These are phyloP conservation scores for Odontomyia ornata DNA, from an alignment of 2,888 invertebrate species.

Conservation along the genomic window DNA sequence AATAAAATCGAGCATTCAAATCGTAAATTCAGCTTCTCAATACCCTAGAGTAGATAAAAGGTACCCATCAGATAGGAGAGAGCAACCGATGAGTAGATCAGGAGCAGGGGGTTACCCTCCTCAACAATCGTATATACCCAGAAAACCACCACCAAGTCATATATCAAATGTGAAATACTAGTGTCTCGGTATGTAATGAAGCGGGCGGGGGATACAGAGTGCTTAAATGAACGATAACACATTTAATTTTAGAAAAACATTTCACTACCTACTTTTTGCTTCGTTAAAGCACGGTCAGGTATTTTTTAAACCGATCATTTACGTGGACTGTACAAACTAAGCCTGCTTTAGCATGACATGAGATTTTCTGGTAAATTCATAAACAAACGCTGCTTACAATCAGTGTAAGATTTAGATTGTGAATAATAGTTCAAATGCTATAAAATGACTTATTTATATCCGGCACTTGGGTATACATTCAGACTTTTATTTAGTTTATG, in stretches of 20 bases:
- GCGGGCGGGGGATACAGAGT: neutral
- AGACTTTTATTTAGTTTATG: too few relatives aligned
- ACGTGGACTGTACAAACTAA: neutral
- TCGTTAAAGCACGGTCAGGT: neutral
- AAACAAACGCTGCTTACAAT: neutral
- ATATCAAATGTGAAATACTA: neutral
- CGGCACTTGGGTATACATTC: too few relatives aligned
- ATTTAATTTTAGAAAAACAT: neutral
- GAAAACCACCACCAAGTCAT: neutral
- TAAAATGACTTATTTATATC: too few relatives aligned
- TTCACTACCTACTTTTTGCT: neutral
- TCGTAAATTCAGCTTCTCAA: neutral
- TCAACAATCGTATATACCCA: neutral
- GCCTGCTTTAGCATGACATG: neutral
- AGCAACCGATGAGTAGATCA: neutral
- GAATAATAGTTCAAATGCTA: neutral
- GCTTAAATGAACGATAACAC: neutral
- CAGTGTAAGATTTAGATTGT: neutral
- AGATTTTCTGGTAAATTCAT: neutral
- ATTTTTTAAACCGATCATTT: neutral
- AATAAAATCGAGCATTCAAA: slow-evolving; percentile 12
- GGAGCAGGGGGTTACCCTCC: neutral
- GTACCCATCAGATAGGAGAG: neutral
- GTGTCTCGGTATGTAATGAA: neutral
- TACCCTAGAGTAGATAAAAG: neutral